A percentile compares a stretch with the other conserved stretches of the same genome.
These are phyloP conservation scores for Carettochelys insculpta DNA, from an alignment of 2,113 vertebrate genomes.

Conservation along the genomic window DNA sequence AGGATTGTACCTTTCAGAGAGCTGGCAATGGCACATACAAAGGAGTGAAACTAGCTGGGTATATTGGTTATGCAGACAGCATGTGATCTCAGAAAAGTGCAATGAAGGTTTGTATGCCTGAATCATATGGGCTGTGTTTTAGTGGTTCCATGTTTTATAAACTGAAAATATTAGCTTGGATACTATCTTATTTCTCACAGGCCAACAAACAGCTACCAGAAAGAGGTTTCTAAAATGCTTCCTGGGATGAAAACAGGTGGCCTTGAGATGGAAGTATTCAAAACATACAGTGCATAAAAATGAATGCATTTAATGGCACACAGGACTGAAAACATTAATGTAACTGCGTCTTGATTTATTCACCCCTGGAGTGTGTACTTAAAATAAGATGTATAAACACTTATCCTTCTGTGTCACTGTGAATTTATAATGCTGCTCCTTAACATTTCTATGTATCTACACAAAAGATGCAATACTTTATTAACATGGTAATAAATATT, in stretches of 20 bases:
- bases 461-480: slow-evolving; percentile 60
- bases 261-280: neutral
- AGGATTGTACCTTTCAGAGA: accelerated
- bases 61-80: neutral
- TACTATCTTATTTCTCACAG: neutral
- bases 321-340: neutral
- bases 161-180: neutral
- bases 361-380: neutral
- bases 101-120: neutral
- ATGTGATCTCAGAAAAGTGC: neutral
- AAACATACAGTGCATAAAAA: neutral
- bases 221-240: neutral
- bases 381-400: slow-evolving; percentile 8
- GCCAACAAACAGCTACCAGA: neutral
- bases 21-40: neutral
- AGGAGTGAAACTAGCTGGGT: neutral
- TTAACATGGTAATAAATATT: slow-evolving; percentile 67
- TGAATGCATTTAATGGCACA: neutral
- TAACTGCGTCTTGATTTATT: neutral
- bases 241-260: accelerated
- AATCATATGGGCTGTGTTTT: neutral
- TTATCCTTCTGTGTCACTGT: slow-evolving; percentile 31
- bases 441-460: slow-evolving; percentile 61
- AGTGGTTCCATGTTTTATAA: neutral
- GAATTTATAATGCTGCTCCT: slow-evolving; percentile 62